Conservation (phyloP, 2,113 vertebrate species). For the Nanorana parkeri region DNA sequence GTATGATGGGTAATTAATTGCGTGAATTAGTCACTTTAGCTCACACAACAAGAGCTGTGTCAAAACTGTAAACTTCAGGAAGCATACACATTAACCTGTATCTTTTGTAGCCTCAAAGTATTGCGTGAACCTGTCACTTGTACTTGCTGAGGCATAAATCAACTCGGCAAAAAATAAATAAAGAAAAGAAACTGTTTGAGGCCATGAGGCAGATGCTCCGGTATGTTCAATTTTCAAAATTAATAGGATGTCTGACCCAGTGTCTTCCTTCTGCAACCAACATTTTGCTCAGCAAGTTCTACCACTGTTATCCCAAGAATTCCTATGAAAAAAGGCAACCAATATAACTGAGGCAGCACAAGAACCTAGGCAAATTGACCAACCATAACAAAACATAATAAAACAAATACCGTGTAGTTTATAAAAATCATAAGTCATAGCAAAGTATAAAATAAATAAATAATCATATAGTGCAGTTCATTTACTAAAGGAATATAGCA, state of each 20-base stretch:
- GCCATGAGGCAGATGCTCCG: background rate
- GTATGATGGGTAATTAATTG: slow-evolving; percentile 36
- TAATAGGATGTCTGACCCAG: slow-evolving; percentile 27
- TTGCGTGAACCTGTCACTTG: slow-evolving; percentile 12
- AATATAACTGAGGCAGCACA: no score
- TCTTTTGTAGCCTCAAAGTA: background rate
- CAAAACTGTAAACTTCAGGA: background rate
- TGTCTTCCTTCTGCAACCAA: slow-evolving; percentile 16
- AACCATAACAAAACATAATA: no score
- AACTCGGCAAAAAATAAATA: background rate
- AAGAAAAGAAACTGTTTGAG: background rate
- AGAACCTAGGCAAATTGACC: no score
- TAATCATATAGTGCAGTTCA: no score
- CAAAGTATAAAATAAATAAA: no score
- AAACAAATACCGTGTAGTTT: no score
- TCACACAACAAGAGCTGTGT: background rate
- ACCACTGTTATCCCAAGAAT: background rate
- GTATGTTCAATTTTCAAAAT: slow-evolving; percentile 33
- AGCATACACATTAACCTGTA: slow-evolving; percentile 30
- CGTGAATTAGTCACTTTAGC: slow-evolving; percentile 19
- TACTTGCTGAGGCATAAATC: slow-evolving; percentile 26
- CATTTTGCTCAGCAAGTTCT: background rate
- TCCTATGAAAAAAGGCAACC: background rate
- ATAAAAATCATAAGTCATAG: no score
- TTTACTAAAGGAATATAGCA: no score